These are phyloP conservation scores for Ophion ventricosus DNA, from an alignment of 2,888 invertebrate species.

Conservation along the genomic window DNA sequence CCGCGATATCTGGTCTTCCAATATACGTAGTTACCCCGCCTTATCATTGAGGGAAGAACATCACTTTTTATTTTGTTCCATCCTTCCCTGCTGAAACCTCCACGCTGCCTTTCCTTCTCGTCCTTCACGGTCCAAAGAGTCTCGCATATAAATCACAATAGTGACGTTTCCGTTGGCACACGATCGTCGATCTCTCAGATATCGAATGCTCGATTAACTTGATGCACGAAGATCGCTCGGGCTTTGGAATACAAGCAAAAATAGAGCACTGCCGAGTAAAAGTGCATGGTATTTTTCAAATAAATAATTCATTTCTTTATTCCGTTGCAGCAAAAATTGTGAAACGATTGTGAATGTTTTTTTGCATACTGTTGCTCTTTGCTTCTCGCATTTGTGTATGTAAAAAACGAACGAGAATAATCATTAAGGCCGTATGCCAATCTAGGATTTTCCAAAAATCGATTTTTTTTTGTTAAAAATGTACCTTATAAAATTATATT, in stretches of 20 bases:
- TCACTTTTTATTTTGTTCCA: conserved; percentile 23
- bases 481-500: too few relatives aligned
- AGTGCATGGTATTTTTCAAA: not conserved
- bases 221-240: not conserved
- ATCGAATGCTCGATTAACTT: conserved; percentile 23
- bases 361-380: not conserved
- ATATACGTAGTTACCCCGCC: not conserved
- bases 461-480: too few relatives aligned
- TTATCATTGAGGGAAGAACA: not conserved
- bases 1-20: conserved; percentile 10
- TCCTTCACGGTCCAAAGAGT: not conserved
- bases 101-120: not conserved
- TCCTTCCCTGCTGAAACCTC: not conserved
- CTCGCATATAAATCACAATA: conserved; percentile 55
- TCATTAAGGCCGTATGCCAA: too few relatives aligned
- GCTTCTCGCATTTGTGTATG: not conserved
- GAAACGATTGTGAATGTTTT: not conserved
- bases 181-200: conserved; percentile 25
- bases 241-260: not conserved
- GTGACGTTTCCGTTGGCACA: conserved; percentile 4
- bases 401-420: not conserved
- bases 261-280: conserved; percentile 13
- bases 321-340: not conserved
- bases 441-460: too few relatives aligned
- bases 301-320: not conserved